Base-by-base conservation (phyloP, 2,113 vertebrate genomes). In the Lagopus leucura region DNA sequence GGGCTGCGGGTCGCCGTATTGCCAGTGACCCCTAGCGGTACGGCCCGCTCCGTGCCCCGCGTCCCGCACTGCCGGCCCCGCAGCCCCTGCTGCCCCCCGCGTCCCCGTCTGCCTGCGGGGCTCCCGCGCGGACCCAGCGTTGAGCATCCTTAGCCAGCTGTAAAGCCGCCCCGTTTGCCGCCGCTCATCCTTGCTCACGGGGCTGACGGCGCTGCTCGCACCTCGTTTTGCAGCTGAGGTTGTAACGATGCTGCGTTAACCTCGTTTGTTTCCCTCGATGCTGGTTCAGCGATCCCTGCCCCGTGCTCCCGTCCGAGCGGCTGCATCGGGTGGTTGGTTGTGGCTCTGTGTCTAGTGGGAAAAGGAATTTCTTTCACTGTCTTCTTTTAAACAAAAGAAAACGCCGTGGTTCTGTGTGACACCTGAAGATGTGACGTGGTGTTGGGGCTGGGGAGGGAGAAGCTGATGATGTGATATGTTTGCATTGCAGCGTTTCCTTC, bases 21-120 rank as follows among this genome's bases (percentile, higher is more conserved):
- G 87, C 77, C 63, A 54, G 70, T 71, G 93, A 70, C 85, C 79
- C 63, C 95, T 88, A 34, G 89, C 71, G 95, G 93, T 47, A 21
- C 47, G 10, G 55, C 66, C 73, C 2, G 27, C 10, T 34, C 86
- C 1, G 0, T 7, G 6, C 36, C 25, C 48, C 11, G 28, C 24
- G 5, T 36, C n/a, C 25, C 22, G 15, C 6, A 14, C 58, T 10
- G 55, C 30, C 15, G 34, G 36, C 34, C 36, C 57, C 2, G 13
- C 14, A 4, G 34, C 13, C 32, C 22, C 66, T 15, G 34, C 58
- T 19, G 36, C 1, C 2, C 66, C 45, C 75, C 3, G 25, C 2
- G 0, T 42, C 42, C 48, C 72, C 2, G 10, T n/a, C 27, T 22
- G 2, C 28, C 72, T 24, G 20, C 13, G 21, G 14, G 32, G 43